These are phyloP conservation scores for Leucophenga montana DNA, from an alignment of 2,888 invertebrate genomes.

Conservation along the genomic window DNA sequence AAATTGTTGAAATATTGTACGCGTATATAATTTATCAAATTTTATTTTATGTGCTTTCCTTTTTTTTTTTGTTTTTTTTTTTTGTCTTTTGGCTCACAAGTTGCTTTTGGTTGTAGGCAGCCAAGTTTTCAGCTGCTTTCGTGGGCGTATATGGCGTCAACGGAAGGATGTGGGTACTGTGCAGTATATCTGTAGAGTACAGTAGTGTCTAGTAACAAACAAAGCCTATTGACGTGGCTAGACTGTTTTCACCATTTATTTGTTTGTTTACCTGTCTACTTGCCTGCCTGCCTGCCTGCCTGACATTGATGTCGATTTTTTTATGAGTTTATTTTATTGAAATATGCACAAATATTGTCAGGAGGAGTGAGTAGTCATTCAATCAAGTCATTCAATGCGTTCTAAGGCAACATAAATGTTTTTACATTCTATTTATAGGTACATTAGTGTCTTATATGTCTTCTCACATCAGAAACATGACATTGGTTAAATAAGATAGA, in stretches of 20 bases:
- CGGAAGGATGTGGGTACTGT: too few relatives aligned
- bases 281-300: not conserved
- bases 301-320: slow-evolving; percentile 12
- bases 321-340: too few relatives aligned
- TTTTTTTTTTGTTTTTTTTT: too few relatives aligned
- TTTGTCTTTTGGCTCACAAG: too few relatives aligned
- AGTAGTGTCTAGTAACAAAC: not conserved
- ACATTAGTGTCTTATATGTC: too few relatives aligned
- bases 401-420: too few relatives aligned
- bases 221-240: not conserved
- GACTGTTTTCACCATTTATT: not conserved
- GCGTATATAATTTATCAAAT: slow-evolving; percentile 20
- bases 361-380: too few relatives aligned
- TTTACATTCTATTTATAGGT: too few relatives aligned
- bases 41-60: slow-evolving; percentile 4
- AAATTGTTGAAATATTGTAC: slow-evolving; percentile 19
- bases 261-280: not conserved
- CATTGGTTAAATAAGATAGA: too few relatives aligned
- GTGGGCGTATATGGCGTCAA: not conserved
- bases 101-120: not conserved
- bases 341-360: too few relatives aligned
- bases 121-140: not conserved
- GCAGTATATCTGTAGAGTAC: not conserved
- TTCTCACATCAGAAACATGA: too few relatives aligned
- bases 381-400: too few relatives aligned